Conservation (phyloP, 1,140 invertebrate species). For the Bombus soroeensis region DNA sequence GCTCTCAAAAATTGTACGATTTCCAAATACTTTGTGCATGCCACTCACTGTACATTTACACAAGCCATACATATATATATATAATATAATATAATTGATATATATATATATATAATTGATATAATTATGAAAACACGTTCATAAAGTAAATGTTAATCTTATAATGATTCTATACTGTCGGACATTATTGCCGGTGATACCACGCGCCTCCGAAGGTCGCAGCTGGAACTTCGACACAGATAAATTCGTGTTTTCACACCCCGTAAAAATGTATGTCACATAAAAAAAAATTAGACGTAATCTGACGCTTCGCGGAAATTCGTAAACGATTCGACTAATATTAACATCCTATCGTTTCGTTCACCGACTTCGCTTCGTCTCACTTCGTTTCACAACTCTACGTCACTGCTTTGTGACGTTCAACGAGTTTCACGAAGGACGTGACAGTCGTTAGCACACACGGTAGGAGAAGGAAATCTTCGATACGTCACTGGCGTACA, state of each 20-base stretch:
- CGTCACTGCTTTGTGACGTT: slow-evolving; percentile 29
- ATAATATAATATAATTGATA: too few relatives aligned
- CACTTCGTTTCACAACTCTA: slow-evolving; percentile 8
- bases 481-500: not conserved
- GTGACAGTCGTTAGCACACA: not conserved
- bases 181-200: slow-evolving; percentile 17
- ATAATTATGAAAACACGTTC: not conserved
- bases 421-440: slow-evolving; percentile 36
- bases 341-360: not conserved
- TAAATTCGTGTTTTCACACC: not conserved
- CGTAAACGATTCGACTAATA: not conserved
- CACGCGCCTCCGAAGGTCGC: slow-evolving; percentile 35
- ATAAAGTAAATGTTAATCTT: not conserved
- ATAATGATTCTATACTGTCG: slow-evolving; percentile 41
- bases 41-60: not conserved
- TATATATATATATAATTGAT: not conserved
- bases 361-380: not conserved
- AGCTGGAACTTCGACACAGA: not conserved
- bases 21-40: not conserved
- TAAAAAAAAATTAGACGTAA: not conserved
- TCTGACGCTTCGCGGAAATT: not conserved
- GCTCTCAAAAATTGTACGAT: not conserved
- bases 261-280: not conserved
- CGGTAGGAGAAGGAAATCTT: slow-evolving; percentile 7
- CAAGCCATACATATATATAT: too few relatives aligned